Evolutionary conservation across 2,113 vertebrate species (phyloP).

Genomic region (Passerina amoena): DNA sequence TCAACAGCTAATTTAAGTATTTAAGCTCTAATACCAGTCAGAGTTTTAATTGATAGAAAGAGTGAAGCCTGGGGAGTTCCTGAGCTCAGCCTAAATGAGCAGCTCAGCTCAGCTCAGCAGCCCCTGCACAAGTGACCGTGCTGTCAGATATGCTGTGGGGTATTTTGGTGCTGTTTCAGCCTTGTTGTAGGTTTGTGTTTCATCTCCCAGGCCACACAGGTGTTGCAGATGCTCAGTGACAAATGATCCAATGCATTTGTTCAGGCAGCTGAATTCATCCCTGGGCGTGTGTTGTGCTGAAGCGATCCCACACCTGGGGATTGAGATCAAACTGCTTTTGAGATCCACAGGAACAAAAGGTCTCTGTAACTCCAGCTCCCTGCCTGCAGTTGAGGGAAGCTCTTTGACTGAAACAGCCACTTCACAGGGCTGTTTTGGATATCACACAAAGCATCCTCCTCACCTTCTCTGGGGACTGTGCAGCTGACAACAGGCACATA

Average conservation of each 20-base stretch:
- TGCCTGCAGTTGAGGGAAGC: not conserved
- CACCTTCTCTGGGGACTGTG: not conserved
- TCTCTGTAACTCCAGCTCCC: not conserved
- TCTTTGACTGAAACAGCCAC: not conserved
- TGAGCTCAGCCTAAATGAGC: not conserved
- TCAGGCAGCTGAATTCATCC: not conserved
- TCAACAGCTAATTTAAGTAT: not conserved
- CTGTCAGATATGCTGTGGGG: not conserved
- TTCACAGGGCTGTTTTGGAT: not conserved
- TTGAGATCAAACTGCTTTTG: not conserved
- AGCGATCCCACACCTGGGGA: not conserved
- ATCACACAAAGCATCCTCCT: not conserved
- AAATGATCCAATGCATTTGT: not conserved
- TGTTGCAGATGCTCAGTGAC: not conserved
- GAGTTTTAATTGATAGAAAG: not conserved
- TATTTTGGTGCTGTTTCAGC: not conserved
- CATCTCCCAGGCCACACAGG: not conserved
- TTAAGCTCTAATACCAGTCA: not conserved
- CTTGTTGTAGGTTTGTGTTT: not conserved
- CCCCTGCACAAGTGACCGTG: not conserved
- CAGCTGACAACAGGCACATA: not conserved
- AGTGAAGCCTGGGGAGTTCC: not conserved
- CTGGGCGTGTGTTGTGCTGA: not conserved
- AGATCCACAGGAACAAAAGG: not conserved
- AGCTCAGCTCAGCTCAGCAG: not conserved